Conservation (phyloP, 1,140 invertebrate species). For the Hyposmocoma kahamanoa region DNA sequence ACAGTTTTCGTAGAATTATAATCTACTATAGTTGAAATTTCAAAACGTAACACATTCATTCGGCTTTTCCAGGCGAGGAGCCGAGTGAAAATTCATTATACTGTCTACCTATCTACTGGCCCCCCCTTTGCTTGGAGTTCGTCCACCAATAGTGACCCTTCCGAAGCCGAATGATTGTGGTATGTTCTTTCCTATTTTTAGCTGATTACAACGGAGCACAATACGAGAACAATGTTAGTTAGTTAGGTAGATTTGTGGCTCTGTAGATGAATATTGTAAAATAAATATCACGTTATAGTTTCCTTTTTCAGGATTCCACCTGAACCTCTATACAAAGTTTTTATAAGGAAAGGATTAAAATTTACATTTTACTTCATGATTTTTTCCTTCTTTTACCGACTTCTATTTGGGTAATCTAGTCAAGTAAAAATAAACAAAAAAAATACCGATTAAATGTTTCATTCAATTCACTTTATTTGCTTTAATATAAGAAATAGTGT, state of each 20-base stretch:
- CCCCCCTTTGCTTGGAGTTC: not conserved
- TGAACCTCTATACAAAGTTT: slow-evolving; percentile 26
- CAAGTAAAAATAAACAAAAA: slow-evolving; percentile 12
- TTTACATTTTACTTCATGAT: slow-evolving; percentile 50
- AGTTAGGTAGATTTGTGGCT: too few relatives aligned
- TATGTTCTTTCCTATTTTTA: too few relatives aligned
- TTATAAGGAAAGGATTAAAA: slow-evolving; percentile 45
- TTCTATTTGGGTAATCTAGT: slow-evolving; percentile 43
- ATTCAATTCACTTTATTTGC: too few relatives aligned
- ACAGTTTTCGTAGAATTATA: not conserved
- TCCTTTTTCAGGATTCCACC: slow-evolving; percentile 44
- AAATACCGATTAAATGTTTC: not conserved
- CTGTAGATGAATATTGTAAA: too few relatives aligned
- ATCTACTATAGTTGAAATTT: not conserved
- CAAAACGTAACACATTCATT: not conserved
- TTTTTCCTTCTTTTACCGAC: slow-evolving; percentile 50
- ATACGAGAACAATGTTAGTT: too few relatives aligned
- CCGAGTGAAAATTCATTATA: not conserved
- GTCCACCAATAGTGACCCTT: not conserved
- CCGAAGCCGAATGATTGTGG: slow-evolving; percentile 1
- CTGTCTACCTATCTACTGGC: not conserved
- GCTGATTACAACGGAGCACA: too few relatives aligned
- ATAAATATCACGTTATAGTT: too few relatives aligned
- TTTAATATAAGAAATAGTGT: too few relatives aligned
- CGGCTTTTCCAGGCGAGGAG: slow-evolving; percentile 1